phyloP scores from a whole-genome alignment of 2,113 vertebrate species.

The Erythrolamprus reginae region DNA sequence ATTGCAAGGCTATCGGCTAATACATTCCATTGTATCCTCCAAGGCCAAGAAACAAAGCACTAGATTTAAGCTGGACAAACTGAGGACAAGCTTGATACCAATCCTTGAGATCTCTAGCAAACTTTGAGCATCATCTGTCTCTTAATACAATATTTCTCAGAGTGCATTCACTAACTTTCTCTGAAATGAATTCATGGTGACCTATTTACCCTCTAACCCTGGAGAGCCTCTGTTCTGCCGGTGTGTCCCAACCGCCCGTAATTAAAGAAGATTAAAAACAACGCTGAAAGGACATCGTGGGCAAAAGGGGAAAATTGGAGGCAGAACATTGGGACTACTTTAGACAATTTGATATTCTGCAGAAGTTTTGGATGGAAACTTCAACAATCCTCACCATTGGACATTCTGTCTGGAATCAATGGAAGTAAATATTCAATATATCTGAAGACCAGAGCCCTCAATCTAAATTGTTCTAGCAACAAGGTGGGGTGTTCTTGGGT shows the following conservation, averaged over 20 bases:
- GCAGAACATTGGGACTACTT: not conserved
- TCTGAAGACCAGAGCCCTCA: not conserved
- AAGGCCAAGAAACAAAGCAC: not conserved
- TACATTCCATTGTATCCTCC: not conserved
- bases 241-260: too few species aligned
- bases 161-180: not conserved
- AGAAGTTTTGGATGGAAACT: not conserved
- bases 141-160: not conserved
- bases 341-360: not conserved
- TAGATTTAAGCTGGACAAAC: not conserved
- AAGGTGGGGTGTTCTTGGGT: too few species aligned
- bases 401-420: not conserved
- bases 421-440: not conserved
- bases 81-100: not conserved
- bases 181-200: not conserved
- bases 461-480: not conserved
- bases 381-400: not conserved
- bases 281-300: not conserved
- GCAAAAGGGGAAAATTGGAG: not conserved
- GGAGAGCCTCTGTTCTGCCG: not conserved
- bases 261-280: not conserved
- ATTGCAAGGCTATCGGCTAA: not conserved
- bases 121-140: not conserved
- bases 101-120: not conserved
- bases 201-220: not conserved